Evolutionary conservation across 2,888 invertebrate species (phyloP), one percentile per base, ranked within the genome.

Genomic region (Diaprepes abbreviatus): DNA sequence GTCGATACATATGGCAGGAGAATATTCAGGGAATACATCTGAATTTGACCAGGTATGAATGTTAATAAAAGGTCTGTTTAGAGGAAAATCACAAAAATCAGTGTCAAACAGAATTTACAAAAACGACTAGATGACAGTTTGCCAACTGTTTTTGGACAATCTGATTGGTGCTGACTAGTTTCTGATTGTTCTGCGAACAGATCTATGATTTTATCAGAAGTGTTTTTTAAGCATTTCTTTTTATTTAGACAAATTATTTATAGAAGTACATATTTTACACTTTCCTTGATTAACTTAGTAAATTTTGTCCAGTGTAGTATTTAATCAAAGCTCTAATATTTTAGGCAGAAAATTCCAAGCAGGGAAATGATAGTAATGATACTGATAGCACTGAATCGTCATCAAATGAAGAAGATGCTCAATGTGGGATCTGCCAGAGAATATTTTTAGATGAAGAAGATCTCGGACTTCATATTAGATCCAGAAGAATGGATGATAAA

Each of bases 341-440:
- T 14, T 14, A 57, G 57, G 24, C 19, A 2, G 38, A 57, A 12
- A 9, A 38, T 7, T 40, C 28, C 4, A 58, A 43, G 16, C 24
- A 24, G 6, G 19, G 16, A 14, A 43, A 58, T 58, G 63, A 63
- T 17, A 35, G 35, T 38, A 50, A 66, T 12, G 52, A 50, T 31
- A 31, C 21, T 9, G 52, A 48, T 14, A 35, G 40, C 7, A 33
- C 9, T 3, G 24, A 14, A 2, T 38, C 52, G n/a, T 35, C 45
- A 28, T 33, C 43, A 14, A 21, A 40, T 28, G 69, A 62, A 12
- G 72, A 66, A 17, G 43, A 67, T 31, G 33, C 36, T 4, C 66
- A 66, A 17, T 83, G 82, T 73, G 78, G 76, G 70, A 76, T 83
- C 14, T 83, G 82, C 54, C 75, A 74, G 31, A 71, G 70, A 36